Base-by-base conservation (phyloP, 2,113 vertebrate genomes). In the Heterocephalus glaber region DNA sequence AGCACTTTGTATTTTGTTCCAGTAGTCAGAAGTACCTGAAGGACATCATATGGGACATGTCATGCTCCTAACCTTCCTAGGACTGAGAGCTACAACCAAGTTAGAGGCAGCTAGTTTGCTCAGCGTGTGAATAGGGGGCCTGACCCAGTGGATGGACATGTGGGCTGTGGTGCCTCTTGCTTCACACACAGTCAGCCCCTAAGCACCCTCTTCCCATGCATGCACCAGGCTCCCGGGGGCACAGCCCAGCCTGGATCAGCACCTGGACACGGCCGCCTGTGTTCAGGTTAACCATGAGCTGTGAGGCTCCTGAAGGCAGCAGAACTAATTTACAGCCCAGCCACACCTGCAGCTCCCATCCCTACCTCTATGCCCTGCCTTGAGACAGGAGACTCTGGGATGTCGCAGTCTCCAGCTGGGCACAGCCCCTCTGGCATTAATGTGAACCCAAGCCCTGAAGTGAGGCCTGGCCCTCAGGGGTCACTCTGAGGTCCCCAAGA, bases 81-180 rank as follows among this genome's bases (percentile, higher is more conserved):
- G 20, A 16, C n/a, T 20, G 41, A 60, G 44, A 11, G 28, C 7
- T 26, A 33, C 56, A 28, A n/a, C 30, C n/a, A 35, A 17, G 6
- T 44, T 26, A 72, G 44, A 61, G 54, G 56, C 22, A 33, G 33
- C 44, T 5, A 1, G 38, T 17, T 0, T 26, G 22, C 38, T 28
- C 65, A 0, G 0, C 0, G 0, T 28, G 11, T 33, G 58, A 38
- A 41, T 1, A 44, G 12, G 49, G 17, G 4, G 81, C 35, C 38
- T 47, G 0, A 12, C 41, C n/a, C 7, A 0, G 4, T 4, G 8
- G 38, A 24, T 6, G 28, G n/a, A 76, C 56, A 0, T 5, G 1
- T 14, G 33, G 26, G 20, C 58, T 17, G 52, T 2, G 49, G 30
- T 0, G 3, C 14, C 8, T 54, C 44, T 16, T 60, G 49, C 26